A percentile compares a stretch with the other conserved stretches of the same genome.
Evolutionary conservation across 2,113 vertebrate species (phyloP).

Genomic region (Poeciliopsis turrubarensis): DNA sequence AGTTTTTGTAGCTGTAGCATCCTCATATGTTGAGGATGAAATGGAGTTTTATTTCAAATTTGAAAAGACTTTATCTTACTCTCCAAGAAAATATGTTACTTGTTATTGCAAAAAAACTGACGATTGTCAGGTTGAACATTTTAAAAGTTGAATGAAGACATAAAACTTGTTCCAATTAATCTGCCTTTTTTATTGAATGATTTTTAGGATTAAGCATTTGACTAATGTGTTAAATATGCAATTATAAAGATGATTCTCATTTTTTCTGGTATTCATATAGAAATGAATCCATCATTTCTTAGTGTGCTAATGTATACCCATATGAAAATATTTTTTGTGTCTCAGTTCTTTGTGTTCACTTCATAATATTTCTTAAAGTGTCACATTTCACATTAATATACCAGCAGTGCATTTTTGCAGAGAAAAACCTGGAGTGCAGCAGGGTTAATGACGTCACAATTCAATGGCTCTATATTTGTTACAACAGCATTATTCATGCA

Average conservation of each 20-base stretch:
- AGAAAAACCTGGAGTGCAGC: not conserved
- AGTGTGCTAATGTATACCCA: not conserved
- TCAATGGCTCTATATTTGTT: slow-evolving; percentile 3
- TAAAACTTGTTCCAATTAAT: too few relatives aligned
- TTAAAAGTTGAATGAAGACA: not conserved
- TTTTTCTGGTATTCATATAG: too few relatives aligned
- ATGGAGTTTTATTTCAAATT: not conserved
- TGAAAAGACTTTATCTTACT: not conserved
- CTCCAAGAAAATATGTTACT: too few relatives aligned
- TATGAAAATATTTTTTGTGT: not conserved
- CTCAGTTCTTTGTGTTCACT: not conserved
- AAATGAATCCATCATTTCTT: not conserved
- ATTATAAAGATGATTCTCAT: too few relatives aligned
- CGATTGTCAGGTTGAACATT: not conserved
- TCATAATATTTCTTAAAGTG: not conserved
- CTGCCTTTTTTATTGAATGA: too few relatives aligned
- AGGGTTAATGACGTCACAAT: not conserved
- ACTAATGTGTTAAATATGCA: too few relatives aligned
- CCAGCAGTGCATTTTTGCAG: not conserved
- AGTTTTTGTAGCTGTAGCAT: not conserved
- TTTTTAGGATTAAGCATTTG: too few relatives aligned
- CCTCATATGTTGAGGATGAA: not conserved
- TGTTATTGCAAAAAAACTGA: not conserved
- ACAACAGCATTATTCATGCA: slow-evolving; percentile 70
- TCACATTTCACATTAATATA: not conserved